These are phyloP conservation scores for Martes martes DNA, from an alignment of 2,113 vertebrate genomes.

Conservation along the genomic window DNA sequence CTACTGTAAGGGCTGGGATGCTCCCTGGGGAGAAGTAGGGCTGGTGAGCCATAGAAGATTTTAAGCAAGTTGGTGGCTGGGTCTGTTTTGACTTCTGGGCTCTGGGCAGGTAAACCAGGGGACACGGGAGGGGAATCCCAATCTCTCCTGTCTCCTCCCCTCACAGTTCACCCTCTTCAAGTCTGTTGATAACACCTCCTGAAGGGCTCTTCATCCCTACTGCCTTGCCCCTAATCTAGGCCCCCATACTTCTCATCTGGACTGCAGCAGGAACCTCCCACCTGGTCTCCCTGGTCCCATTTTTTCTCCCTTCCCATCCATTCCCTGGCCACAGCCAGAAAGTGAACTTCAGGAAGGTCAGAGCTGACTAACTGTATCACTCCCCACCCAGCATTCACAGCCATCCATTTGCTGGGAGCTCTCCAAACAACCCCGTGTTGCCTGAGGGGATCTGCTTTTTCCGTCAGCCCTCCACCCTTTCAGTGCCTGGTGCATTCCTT, in stretches of 20 bases:
- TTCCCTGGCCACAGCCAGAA: background rate
- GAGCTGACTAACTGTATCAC: background rate
- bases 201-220: background rate
- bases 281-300: background rate
- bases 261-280: background rate
- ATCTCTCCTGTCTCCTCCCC: background rate
- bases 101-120: background rate
- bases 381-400: background rate
- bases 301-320: background rate
- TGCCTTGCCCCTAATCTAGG: background rate
- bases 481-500: background rate
- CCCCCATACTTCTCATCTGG: background rate
- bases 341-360: background rate
- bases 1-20: background rate
- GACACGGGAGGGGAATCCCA: background rate
- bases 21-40: background rate
- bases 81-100: background rate
- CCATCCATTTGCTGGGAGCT: background rate
- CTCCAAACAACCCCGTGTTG: background rate
- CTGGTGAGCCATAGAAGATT: background rate
- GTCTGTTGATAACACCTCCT: background rate
- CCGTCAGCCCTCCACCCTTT: background rate
- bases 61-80: background rate
- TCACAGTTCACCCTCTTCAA: background rate
- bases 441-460: background rate